phyloP scores from a whole-genome alignment of 1,140 invertebrate genomes.

The Camponotus floridanus region DNA sequence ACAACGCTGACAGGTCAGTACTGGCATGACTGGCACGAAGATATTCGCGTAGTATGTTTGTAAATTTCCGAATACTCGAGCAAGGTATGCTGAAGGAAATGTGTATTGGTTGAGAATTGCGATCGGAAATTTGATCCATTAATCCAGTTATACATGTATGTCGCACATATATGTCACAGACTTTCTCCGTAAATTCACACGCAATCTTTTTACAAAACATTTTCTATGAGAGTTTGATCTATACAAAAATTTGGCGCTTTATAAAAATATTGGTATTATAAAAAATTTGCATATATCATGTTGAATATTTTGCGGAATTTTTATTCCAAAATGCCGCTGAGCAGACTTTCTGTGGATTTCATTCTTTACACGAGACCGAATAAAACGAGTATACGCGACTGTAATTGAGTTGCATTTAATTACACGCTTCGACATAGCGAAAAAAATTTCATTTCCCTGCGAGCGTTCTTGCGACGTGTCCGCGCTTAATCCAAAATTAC shows the following conservation, averaged over 20 bases:
- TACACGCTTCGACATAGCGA: slow-evolving; percentile 19
- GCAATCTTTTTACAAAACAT: no score
- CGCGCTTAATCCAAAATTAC: slow-evolving; percentile 53
- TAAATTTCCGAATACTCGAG: slow-evolving; percentile 31
- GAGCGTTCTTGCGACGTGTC: slow-evolving; percentile 36
- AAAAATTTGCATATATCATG: no score
- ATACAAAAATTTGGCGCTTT: no score
- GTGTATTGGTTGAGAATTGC: slow-evolving; percentile 10
- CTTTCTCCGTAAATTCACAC: no score
- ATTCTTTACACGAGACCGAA: slow-evolving; percentile 8
- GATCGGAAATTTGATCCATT: background rate
- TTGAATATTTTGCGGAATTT: slow-evolving; percentile 7
- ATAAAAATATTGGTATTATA: no score
- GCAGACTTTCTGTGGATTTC: background rate
- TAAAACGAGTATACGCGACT: background rate
- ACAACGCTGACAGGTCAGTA: slow-evolving; percentile 13
- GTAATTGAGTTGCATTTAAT: slow-evolving; percentile 53
- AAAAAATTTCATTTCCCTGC: slow-evolving; percentile 49
- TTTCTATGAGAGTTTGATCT: no score
- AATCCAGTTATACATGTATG: background rate
- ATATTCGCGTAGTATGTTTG: slow-evolving; percentile 28
- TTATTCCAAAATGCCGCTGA: background rate
- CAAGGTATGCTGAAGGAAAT: background rate
- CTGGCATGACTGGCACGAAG: slow-evolving; percentile 28
- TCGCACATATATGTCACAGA: no score